Evolutionary conservation across 2,113 vertebrate species (phyloP).

Genomic region (Chaetodon auriga): DNA sequence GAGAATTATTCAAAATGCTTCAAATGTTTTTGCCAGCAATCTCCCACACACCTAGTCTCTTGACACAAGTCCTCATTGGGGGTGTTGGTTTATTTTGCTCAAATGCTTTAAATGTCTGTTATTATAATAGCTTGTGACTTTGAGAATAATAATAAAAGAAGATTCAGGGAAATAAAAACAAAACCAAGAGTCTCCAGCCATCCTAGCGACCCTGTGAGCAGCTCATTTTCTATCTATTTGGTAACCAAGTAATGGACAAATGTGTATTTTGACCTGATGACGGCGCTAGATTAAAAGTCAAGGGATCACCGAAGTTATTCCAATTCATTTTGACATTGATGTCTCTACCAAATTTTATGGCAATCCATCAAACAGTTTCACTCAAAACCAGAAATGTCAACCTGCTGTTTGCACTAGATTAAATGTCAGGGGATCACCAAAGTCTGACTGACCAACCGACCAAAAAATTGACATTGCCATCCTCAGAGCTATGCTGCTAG

Average conservation of each 20-base stretch:
- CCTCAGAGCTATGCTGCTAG: not conserved
- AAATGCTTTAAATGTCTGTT: not conserved
- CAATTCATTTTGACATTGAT: not conserved
- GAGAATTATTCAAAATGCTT: slow-evolving; percentile 8
- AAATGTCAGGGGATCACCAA: not conserved
- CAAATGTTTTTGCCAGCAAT: not conserved
- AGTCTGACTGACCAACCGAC: not conserved
- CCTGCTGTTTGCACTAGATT: not conserved
- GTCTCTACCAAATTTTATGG: not conserved
- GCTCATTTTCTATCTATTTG: not conserved
- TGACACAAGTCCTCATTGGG: not conserved
- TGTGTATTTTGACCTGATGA: not conserved
- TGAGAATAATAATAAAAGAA: not conserved
- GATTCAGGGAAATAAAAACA: not conserved
- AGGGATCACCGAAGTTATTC: not conserved
- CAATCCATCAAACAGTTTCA: not conserved
- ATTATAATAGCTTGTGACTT: not conserved
- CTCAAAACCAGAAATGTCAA: not conserved
- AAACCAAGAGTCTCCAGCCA: not conserved
- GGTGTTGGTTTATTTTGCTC: not conserved
- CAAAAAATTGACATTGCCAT: not conserved
- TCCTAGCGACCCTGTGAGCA: not conserved
- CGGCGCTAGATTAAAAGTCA: not conserved
- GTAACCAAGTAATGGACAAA: not conserved
- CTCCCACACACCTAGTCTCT: not conserved